A percentile compares a stretch with the other conserved stretches of the same genome.
Conservation (phyloP, 2,797 vertebrate genomes). For the Enteromius thamalakanensis region DNA sequence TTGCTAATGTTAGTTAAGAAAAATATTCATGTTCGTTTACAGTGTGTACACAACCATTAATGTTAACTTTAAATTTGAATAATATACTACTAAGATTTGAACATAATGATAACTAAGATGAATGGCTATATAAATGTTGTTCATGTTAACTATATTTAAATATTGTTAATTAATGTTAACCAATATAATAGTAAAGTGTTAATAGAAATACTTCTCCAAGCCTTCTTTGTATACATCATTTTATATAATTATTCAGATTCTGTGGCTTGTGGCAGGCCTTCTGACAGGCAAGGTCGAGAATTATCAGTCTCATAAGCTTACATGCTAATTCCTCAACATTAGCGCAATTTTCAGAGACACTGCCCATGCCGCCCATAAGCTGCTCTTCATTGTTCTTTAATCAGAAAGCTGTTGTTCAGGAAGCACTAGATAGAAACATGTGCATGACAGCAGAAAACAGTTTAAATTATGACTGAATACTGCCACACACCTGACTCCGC, state of each 20-base stretch:
- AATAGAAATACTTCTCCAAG: not conserved
- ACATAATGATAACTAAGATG: not conserved
- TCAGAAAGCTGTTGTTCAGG: conserved; percentile 26
- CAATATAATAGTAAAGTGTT: not conserved
- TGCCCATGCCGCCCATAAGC: not conserved
- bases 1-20: not conserved
- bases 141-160: not conserved
- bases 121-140: not conserved
- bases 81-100: not conserved
- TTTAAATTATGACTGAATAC: conserved; percentile 24
- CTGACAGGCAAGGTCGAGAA: conserved; percentile 1
- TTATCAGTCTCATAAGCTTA: not conserved
- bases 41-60: not conserved
- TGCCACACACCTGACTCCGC: conserved; percentile 34
- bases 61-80: not conserved
- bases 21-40: not conserved
- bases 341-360: not conserved
- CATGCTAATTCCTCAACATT: conserved; percentile 7
- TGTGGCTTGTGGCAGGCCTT: not conserved
- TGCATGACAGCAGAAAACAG: conserved; percentile 4
- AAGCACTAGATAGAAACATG: conserved; percentile 11
- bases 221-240: not conserved
- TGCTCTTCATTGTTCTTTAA: conserved; percentile 29
- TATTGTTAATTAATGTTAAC: not conserved
- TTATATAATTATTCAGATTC: not conserved